Conservation (phyloP, 2,113 vertebrate genomes). For the Daboia siamensis region DNA sequence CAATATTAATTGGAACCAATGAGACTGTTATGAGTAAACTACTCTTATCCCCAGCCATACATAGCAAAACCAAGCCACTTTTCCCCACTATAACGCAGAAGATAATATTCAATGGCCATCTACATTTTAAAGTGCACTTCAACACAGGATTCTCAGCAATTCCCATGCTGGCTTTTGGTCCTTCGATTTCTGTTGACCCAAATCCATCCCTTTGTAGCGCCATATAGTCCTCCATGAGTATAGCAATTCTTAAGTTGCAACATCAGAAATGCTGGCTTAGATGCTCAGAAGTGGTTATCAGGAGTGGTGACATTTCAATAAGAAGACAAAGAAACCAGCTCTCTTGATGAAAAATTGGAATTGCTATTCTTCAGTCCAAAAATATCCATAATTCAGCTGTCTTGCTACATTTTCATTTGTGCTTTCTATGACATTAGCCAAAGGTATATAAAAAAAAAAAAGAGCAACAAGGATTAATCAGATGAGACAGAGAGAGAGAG, state of each 20-base stretch:
- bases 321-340: neutral
- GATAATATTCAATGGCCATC: neutral
- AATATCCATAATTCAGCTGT: neutral
- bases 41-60: neutral
- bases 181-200: neutral
- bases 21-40: neutral
- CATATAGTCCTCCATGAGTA: neutral
- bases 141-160: neutral
- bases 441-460: neutral
- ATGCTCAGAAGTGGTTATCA: neutral
- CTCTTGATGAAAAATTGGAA: neutral
- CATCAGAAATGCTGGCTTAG: neutral
- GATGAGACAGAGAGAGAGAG: neutral
- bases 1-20: neutral
- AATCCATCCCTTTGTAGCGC: neutral
- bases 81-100: neutral
- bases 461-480: neutral
- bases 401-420: neutral
- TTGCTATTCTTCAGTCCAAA: neutral
- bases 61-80: neutral
- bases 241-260: neutral
- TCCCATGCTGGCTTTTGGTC: neutral
- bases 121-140: neutral
- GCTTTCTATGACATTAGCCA: neutral
- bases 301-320: neutral